phyloP scores from a whole-genome alignment of 2,888 invertebrate species.

The Tricholauxania praeusta region DNA sequence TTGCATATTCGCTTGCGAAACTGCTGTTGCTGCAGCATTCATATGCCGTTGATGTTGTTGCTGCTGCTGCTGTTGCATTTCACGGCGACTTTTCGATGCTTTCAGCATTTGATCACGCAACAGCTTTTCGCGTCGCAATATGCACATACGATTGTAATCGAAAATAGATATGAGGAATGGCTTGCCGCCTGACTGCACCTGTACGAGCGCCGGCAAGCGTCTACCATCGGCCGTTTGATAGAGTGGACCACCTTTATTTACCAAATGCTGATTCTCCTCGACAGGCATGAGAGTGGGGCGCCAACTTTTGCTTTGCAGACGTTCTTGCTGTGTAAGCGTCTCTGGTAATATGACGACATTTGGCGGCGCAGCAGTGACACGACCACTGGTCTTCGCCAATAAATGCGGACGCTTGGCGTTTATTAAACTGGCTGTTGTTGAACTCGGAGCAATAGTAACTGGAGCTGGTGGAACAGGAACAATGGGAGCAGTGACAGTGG shows the following conservation, averaged over 20 bases:
- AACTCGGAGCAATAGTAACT: conserved; percentile 64
- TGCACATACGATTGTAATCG: conserved; percentile 85
- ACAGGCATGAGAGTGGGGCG: conserved; percentile 80
- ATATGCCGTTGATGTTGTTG: conserved; percentile 47
- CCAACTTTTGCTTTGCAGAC: conserved; percentile 74
- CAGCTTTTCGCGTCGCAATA: conserved; percentile 76
- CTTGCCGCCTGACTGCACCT: conserved; percentile 82
- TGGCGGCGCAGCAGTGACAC: conserved; percentile 53
- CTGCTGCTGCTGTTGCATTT: conserved; percentile 46
- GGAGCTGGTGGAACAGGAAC: conserved; percentile 52
- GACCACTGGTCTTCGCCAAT: conserved; percentile 43
- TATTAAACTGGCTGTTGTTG: conserved; percentile 40
- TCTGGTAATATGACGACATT: conserved; percentile 64
- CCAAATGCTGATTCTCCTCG: conserved; percentile 65
- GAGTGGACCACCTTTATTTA: conserved; percentile 63
- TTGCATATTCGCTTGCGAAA: conserved; percentile 14
- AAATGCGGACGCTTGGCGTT: conserved; percentile 49
- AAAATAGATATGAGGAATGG: conserved; percentile 83
- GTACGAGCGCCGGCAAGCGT: conserved; percentile 75
- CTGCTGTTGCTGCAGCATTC: conserved; percentile 22
- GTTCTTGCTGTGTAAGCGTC: conserved; percentile 67
- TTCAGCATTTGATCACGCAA: conserved; percentile 72
- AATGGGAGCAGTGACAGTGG: conserved; percentile 42
- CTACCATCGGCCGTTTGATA: conserved; percentile 74
- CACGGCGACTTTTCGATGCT: conserved; percentile 53